Evolutionary conservation across 1,140 invertebrate species (phyloP).

Genomic region (Musca domestica): DNA sequence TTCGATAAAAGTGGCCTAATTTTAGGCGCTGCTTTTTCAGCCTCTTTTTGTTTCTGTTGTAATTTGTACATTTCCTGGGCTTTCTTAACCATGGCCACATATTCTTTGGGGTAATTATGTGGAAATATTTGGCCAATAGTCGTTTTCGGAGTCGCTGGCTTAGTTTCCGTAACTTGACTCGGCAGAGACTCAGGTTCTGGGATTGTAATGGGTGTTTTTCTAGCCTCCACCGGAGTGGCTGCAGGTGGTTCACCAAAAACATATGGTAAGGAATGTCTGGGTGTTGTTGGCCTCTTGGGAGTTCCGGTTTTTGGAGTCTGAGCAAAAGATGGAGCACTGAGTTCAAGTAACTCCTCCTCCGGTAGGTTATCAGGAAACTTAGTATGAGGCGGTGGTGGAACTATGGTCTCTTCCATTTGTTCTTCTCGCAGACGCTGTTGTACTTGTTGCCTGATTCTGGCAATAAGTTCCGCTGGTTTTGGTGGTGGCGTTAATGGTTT

Average conservation of each 20-base stretch:
- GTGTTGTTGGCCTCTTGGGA: not conserved
- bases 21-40: not conserved
- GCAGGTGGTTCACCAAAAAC: not conserved
- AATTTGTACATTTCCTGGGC: constrained; percentile 4
- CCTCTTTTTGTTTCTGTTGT: not conserved
- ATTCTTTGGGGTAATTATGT: constrained; percentile 1
- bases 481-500: not conserved
- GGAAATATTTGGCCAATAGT: not conserved
- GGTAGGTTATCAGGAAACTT: not conserved
- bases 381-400: too few species aligned
- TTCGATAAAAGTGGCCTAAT: too few species aligned
- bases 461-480: not conserved
- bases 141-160: not conserved
- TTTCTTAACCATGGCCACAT: not conserved
- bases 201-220: not conserved
- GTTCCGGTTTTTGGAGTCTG: not conserved
- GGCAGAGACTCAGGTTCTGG: too few species aligned
- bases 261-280: not conserved
- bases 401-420: too few species aligned
- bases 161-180: too few species aligned
- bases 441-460: not conserved
- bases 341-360: not conserved
- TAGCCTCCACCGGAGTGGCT: not conserved
- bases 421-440: not conserved
- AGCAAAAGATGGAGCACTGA: not conserved